Conservation (phyloP, 2,888 invertebrate species). For the Cyclophora albipunctata region DNA sequence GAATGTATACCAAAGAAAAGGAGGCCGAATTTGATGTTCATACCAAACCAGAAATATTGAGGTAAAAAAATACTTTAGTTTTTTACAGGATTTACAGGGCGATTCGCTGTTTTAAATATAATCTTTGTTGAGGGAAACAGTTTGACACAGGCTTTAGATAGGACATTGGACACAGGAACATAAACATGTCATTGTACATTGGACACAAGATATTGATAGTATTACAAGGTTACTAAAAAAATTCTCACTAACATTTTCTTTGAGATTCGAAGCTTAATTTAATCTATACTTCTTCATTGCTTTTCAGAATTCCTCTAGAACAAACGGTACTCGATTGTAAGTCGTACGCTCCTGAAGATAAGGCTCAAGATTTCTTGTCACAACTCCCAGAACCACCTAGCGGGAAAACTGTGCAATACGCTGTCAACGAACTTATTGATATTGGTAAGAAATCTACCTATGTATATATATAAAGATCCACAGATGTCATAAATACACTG, state of each 20-base stretch:
- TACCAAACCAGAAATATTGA: constrained; percentile 78
- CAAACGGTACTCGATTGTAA: constrained; percentile 77
- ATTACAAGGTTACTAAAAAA: too few species aligned
- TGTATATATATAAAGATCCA: too few species aligned
- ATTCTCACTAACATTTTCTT: too few species aligned
- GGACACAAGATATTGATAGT: too few species aligned
- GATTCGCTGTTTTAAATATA: too few species aligned
- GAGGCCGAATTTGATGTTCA: constrained; percentile 65
- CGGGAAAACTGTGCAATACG: constrained; percentile 60
- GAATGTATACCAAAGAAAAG: constrained; percentile 67
- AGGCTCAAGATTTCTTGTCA: constrained; percentile 74
- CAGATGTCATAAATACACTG: too few species aligned
- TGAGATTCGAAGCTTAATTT: too few species aligned
- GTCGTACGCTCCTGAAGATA: constrained; percentile 74
- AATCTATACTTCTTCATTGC: background rate
- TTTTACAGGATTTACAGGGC: too few species aligned
- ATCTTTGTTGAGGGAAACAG: too few species aligned
- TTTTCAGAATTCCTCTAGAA: constrained; percentile 68
- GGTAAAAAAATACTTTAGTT: constrained; percentile 34
- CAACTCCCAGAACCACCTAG: constrained; percentile 79
- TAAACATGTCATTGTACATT: too few species aligned
- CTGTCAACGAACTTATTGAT: constrained; percentile 76
- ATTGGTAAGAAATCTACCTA: constrained; percentile 58
- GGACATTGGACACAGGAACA: too few species aligned
- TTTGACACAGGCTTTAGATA: too few species aligned